Evolutionary conservation across 2,113 vertebrate genomes (phyloP), one percentile per base, ranked within the genome.

Genomic region (Hippolais icterina): DNA sequence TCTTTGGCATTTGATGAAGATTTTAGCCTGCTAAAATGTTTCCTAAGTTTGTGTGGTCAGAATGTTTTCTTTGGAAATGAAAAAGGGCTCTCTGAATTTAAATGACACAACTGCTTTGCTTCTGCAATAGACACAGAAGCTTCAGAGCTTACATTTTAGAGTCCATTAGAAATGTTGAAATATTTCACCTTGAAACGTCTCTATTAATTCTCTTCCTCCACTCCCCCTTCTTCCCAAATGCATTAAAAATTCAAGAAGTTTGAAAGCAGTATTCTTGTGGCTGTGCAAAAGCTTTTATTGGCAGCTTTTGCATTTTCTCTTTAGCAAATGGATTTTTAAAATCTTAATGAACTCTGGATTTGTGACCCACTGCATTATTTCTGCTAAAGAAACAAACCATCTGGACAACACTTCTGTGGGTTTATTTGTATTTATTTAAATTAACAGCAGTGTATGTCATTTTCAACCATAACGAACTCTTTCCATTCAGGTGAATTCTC

Each of bases 351-450:
- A 91, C 89, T 89, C 79, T 84, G 60, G 65, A 90, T 94, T 89
- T 81, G 53, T 3, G 6, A 93, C 37, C 68, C n/a, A 81, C 56
- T 22, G 5, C 42, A 70, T 94, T 94, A 85, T 92, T 96, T 93
- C 68, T 96, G 83, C 74, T 95, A 89, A 52, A 87, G 87, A 95
- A 93, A 94, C 60, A 94, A 95, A 64, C 76, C 95, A 90, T 93
- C 68, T 96, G 90, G 94, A 85, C 76, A 94, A 61, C 65, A 23
- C 41, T 92, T 76, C 37, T 85, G 49, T 5, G 66, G 57, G 24
- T 75, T 95, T 87, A 81, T 95, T 93, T 92, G 68, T 96, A 86
- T 91, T 94, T 95, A 91, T 89, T 93, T 91, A 96, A 95, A 96
- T 96, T 94, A 95, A 92, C 60, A 60, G 46, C 50, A 89, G 15